A percentile compares a stretch with the other conserved stretches of the same genome.
These are phyloP conservation scores for Penelope pileata DNA, from an alignment of 2,113 vertebrate genomes.

Conservation along the genomic window DNA sequence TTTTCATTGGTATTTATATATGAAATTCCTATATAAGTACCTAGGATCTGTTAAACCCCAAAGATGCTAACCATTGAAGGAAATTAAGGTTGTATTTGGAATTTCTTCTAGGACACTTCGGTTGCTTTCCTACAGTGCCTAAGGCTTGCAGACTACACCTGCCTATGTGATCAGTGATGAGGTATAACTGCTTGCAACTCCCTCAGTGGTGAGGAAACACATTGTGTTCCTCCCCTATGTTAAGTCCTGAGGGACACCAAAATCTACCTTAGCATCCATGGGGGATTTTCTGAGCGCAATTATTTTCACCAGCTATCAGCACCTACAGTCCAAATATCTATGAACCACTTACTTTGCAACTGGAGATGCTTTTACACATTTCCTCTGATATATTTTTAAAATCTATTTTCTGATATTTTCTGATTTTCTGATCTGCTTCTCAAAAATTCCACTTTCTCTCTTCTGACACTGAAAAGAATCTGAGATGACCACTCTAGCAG, in stretches of 20 bases:
- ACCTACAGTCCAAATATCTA: not conserved
- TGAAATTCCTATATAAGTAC: rapidly evolving
- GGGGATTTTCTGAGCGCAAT: too few relatives aligned
- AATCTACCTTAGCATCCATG: not conserved
- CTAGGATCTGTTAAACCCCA: not conserved
- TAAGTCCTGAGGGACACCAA: not conserved
- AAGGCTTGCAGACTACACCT: not conserved
- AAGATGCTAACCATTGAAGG: not conserved
- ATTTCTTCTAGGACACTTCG: not conserved
- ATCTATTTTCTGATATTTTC: not conserved
- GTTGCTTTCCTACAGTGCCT: not conserved
- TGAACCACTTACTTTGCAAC: not conserved
- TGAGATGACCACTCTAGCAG: not conserved
- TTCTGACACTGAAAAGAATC: not conserved
- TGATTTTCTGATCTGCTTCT: not conserved
- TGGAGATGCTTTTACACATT: not conserved
- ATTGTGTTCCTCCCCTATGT: not conserved
- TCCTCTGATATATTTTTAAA: not conserved
- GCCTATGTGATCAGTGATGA: rapidly evolving
- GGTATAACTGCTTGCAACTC: not conserved
- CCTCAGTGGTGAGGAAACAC: not conserved
- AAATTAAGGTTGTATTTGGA: not conserved
- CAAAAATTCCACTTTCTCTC: not conserved
- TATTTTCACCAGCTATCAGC: not conserved
- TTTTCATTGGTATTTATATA: not conserved